phyloP scores from a whole-genome alignment of 2,797 vertebrate species.

The Bradypus variegatus region DNA sequence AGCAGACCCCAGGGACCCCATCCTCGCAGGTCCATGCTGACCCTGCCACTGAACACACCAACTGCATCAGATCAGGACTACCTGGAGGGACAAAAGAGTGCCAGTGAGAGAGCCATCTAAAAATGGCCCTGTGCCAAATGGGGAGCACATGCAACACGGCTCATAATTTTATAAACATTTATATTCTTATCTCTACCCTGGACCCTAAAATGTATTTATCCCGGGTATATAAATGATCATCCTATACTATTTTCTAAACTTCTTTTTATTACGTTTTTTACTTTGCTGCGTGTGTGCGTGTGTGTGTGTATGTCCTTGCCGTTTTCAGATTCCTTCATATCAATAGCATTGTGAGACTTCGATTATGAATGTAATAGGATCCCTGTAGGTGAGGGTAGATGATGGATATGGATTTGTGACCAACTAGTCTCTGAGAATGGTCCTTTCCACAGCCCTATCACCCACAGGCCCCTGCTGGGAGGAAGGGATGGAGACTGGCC shows the following conservation, averaged over 20 bases:
- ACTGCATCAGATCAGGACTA: neutral
- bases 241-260: neutral
- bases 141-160: neutral
- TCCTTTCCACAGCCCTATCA: neutral
- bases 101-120: neutral
- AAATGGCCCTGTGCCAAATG: neutral
- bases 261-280: neutral
- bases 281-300: neutral
- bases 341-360: neutral
- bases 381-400: neutral
- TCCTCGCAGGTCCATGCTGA: neutral
- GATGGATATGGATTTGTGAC: neutral
- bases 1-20: neutral
- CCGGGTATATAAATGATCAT: neutral
- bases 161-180: neutral
- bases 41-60: neutral
- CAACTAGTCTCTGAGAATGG: neutral
- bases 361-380: neutral
- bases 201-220: neutral
- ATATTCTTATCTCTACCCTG: neutral
- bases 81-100: neutral
- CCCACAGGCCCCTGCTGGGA: neutral
- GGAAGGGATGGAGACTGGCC: neutral
- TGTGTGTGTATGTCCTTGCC: neutral
- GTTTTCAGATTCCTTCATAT: neutral